Base-by-base conservation (phyloP, 2,113 vertebrate species). In the Melanostigma gelatinosum region DNA sequence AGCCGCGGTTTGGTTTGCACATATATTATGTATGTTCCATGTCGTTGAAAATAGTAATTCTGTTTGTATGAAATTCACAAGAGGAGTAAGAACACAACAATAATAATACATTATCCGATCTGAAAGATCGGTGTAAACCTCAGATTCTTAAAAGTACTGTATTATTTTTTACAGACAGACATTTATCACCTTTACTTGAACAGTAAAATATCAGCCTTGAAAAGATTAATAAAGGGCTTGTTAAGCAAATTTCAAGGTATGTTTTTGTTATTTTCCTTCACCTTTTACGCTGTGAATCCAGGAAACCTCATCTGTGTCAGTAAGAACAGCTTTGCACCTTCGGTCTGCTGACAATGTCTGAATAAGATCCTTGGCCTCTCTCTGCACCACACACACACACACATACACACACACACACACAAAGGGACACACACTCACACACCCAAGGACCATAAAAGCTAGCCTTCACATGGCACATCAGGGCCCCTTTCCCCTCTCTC, bases 291-390 rank as follows among this genome's bases (percentile, higher is more conserved):
- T 42, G 40, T 42, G 13, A 42, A 52, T 58, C 29, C n/a, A 46
- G 5, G 29, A n/a, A 22, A 9, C 60, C 34, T 1, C 6, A 40
- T 72, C 40, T 34, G 42, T 32, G 50, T 77, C 10, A 38, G 34
- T 54, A 42, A 52, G 79, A 74, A 8, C 66, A 62, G n/a, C 24
- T 68, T 36, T 68, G 71, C 34, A 3, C 22, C 71, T 36, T 18
- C 50, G 32, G 16, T 67, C 48, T 44, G 5, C 71, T 38, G 36
- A 79, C 61, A 34, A 22, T 6, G 64, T 77, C 73, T 70, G 66
- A 64, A 67, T 16, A 57, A 9, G 72, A 72, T 20, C 68, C 66
- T 79, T 86, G 75, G 48, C 84, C 72, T 78, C 54, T 65, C 32
- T 57, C 62, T 82, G 63, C 76, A 64, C 63, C 48, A 24, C 65